These are phyloP conservation scores for Idaea aversata DNA, from an alignment of 2,888 invertebrate species.

Conservation along the genomic window DNA sequence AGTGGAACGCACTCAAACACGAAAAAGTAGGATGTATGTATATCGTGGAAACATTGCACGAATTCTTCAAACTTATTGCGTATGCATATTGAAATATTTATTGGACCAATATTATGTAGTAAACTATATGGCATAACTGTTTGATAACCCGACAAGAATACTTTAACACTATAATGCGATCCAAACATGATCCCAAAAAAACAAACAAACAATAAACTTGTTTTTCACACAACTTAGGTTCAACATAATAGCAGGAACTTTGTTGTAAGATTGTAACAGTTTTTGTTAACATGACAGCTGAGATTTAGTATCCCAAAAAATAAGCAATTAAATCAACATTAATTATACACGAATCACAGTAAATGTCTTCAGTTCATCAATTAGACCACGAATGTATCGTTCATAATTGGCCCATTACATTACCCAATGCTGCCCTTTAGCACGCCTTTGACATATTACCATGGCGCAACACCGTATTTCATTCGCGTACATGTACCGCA, in stretches of 20 bases:
- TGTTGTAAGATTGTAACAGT: background rate
- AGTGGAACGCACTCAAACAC: constrained; percentile 18
- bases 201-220: background rate
- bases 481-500: constrained; percentile 27
- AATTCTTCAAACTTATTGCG: constrained; percentile 6
- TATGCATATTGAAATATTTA: background rate
- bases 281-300: background rate
- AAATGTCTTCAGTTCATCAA: constrained; percentile 18
- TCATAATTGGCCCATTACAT: constrained; percentile 42
- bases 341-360: background rate
- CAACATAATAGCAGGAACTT: background rate
- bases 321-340: background rate
- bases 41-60: background rate
- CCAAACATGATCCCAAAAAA: background rate
- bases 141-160: background rate
- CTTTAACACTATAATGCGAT: background rate
- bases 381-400: constrained; percentile 31
- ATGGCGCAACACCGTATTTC: constrained; percentile 48
- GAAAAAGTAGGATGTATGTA: constrained; percentile 11
- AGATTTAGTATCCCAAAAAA: background rate
- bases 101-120: background rate
- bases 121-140: background rate
- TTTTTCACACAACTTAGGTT: background rate
- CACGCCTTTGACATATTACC: constrained; percentile 63
- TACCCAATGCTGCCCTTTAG: constrained; percentile 57